phyloP scores from a whole-genome alignment of 30 jellyfish, hydroid and myxozoan genomes.

The Hydra vulgaris region DNA sequence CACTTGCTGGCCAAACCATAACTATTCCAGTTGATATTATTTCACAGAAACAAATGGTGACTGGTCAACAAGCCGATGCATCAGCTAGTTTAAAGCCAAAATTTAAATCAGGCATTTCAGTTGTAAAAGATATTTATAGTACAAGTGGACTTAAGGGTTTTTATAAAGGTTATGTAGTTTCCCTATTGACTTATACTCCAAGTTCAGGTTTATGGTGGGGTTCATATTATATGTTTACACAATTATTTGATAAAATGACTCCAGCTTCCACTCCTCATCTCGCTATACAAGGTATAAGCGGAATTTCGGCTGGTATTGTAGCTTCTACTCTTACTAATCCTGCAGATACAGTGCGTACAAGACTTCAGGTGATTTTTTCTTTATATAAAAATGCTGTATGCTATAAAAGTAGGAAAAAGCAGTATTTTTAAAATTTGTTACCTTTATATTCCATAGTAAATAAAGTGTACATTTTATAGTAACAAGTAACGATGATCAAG shows the following conservation, averaged over 20 bases:
- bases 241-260: slow-evolving; percentile 29
- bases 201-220: slow-evolving; percentile 98
- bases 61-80: slow-evolving; percentile 47
- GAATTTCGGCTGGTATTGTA: slow-evolving; percentile 72
- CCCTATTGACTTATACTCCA: slow-evolving; percentile 84
- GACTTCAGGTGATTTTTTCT: slow-evolving; percentile 62
- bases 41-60: slow-evolving; percentile 84
- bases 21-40: slow-evolving; percentile 94
- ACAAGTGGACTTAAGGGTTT: slow-evolving; percentile 67
- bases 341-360: slow-evolving; percentile 72
- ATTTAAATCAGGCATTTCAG: slow-evolving; percentile 11
- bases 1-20: slow-evolving; percentile 84
- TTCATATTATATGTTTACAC: slow-evolving; percentile 66
- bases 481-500: neutral
- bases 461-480: neutral
- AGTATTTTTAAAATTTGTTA: too few species aligned
- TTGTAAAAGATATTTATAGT: slow-evolving; percentile 21
- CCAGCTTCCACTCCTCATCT: slow-evolving; percentile 63
- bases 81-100: neutral
- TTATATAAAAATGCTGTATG: neutral
- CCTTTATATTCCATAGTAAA: neutral
- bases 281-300: slow-evolving; percentile 66
- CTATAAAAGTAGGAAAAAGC: too few species aligned
- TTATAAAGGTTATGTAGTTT: slow-evolving; percentile 87
- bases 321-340: slow-evolving; percentile 79